These are phyloP conservation scores for Hyles lineata DNA, from an alignment of 2,888 invertebrate genomes.

Conservation along the genomic window DNA sequence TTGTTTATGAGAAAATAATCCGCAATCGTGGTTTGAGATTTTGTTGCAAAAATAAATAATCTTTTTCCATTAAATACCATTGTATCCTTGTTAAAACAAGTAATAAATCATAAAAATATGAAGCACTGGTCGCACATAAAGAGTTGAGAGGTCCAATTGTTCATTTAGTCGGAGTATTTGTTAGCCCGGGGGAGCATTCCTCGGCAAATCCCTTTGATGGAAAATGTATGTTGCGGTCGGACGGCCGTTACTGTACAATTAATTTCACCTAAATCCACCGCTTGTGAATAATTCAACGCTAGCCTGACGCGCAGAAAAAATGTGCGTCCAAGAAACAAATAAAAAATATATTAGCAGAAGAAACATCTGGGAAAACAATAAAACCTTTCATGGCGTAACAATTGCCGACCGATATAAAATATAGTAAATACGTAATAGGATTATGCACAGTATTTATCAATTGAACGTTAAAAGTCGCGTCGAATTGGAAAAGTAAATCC, in stretches of 20 bases:
- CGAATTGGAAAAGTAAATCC: neutral
- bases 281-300: slow-evolving; percentile 46
- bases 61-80: neutral
- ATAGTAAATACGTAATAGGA: neutral
- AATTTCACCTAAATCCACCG: slow-evolving; percentile 66
- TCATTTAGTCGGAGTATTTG: slow-evolving; percentile 36
- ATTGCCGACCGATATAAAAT: neutral
- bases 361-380: slow-evolving; percentile 28
- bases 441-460: neutral
- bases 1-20: neutral
- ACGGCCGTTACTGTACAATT: slow-evolving; percentile 65
- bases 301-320: slow-evolving; percentile 43
- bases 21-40: neutral
- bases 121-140: slow-evolving; percentile 34
- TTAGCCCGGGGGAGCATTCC: slow-evolving; percentile 49
- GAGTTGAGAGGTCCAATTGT: slow-evolving; percentile 44
- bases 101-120: slow-evolving; percentile 8
- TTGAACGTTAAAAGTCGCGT: neutral
- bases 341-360: slow-evolving; percentile 33
- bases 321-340: slow-evolving; percentile 38
- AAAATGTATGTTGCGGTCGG: slow-evolving; percentile 71
- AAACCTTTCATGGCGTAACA: neutral
- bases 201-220: slow-evolving; percentile 71
- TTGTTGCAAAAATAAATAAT: neutral
- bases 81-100: neutral